Base-by-base conservation (phyloP, 2,113 vertebrate species). In the Theristicus caerulescens region DNA sequence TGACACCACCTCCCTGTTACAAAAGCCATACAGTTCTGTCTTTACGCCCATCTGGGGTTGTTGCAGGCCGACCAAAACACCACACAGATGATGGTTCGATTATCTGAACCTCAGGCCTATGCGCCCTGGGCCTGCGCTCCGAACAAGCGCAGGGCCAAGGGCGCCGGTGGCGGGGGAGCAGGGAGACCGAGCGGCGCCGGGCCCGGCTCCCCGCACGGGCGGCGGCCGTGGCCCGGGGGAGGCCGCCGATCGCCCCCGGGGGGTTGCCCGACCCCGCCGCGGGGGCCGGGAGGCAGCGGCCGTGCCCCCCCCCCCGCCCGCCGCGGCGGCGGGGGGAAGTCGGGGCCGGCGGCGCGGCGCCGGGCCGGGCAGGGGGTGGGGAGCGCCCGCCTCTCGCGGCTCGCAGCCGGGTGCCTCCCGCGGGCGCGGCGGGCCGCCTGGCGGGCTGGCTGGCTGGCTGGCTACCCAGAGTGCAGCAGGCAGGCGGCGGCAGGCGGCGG, bases 391-490 rank as follows among this genome's bases (percentile, higher is more conserved):
- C 77, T 69, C 73, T 71, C 79, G 59, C 69, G 34, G 84, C 80
- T 72, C 70, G 67, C 72, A 51, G 74, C 76, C 81, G 64, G 71
- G 59, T 47, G 77, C 77, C 76, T 74, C 51, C 71, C 42, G 73
- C 82, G 76, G 79, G 70, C 65, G 76, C 79, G 57, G 46, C 70
- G 66, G n/a, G 69, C 51, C 57, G 62, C 44, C 72, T 38, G 61
- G 54, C 66, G 27, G 61, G 61, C 47, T 62, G 49, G 67, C 81
- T 52, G 69, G 86, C 92, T 91, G 62, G 76, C 92, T 87, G 69
- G 86, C 93, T 91, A 91, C 93, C 90, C 84, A 91, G 88, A 84
- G 88, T 91, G 88, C 88, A 84, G 88, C 88, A 90, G 80, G 88
- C 88, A 70, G 86, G 58, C 76, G 47, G 66, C 82, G 36, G 81